phyloP scores from a whole-genome alignment of 2,113 vertebrate species.

The Gymnorhina tibicen region DNA sequence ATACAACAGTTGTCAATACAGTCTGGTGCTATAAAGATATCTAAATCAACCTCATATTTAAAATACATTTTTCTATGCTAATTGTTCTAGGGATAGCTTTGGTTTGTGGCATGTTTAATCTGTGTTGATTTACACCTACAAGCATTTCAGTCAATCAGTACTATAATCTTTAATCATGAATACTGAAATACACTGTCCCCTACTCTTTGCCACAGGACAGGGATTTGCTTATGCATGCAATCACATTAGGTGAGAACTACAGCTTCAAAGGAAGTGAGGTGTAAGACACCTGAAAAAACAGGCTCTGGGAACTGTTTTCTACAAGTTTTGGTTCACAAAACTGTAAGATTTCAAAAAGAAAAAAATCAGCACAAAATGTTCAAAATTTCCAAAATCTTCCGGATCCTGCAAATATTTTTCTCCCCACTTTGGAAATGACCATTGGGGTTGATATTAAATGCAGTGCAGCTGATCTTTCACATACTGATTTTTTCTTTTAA shows the following conservation, averaged over 20 bases:
- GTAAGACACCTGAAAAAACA: not conserved
- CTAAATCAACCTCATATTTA: not conserved
- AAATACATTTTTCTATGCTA: not conserved
- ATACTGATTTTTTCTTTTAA: not conserved
- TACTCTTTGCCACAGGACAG: not conserved
- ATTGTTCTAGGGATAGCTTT: not conserved
- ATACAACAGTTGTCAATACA: not conserved
- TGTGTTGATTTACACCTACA: not conserved
- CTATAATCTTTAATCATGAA: not conserved
- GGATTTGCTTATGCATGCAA: not conserved
- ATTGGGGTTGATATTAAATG: rapidly evolving
- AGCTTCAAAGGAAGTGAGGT: not conserved
- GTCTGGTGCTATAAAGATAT: not conserved
- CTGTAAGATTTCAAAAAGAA: not conserved
- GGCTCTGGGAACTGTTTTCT: not conserved
- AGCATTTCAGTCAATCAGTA: not conserved
- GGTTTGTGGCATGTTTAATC: not conserved
- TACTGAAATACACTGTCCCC: not conserved
- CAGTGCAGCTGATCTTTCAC: not conserved
- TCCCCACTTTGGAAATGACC: not conserved
- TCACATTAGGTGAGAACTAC: not conserved
- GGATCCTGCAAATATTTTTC: not conserved
- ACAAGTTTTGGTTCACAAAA: not conserved
- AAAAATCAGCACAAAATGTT: not conserved
- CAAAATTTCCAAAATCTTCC: not conserved